Conservation (phyloP, 2,113 vertebrate species). For the Oenanthe oenanthe region DNA sequence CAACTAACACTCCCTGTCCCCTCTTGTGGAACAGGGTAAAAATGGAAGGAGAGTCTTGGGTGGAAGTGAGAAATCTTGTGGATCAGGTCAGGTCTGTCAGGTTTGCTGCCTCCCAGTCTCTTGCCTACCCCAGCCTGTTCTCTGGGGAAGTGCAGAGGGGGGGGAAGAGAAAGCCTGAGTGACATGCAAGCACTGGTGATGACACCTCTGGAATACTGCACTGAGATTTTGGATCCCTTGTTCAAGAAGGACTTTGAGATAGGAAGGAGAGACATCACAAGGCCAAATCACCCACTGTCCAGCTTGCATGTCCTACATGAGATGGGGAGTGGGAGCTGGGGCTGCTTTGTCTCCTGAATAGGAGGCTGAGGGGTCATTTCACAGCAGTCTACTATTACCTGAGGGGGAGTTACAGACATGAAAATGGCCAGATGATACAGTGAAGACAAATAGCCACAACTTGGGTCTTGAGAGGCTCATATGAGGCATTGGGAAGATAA, state of each 20-base stretch:
- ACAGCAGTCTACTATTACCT: neutral
- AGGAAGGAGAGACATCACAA: neutral
- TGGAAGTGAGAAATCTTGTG: neutral
- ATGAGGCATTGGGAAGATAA: neutral
- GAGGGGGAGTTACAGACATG: neutral
- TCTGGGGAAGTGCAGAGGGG: accelerated
- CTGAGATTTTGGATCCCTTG: neutral
- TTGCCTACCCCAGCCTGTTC: neutral
- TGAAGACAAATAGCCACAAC: neutral
- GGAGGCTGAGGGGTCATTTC: neutral
- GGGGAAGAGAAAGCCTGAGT: neutral
- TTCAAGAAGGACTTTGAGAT: neutral
- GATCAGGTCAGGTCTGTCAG: too few relatives aligned
- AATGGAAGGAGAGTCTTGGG: neutral
- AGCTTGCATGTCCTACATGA: neutral
- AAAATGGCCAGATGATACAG: neutral
- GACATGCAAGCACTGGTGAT: neutral
- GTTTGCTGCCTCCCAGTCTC: neutral
- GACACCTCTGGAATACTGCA: neutral
- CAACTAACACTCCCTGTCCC: accelerated
- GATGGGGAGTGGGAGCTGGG: neutral
- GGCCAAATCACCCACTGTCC: neutral
- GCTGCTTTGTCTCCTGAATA: neutral
- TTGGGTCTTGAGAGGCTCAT: neutral
- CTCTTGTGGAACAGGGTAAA: neutral